Evolutionary conservation across 2,797 vertebrate species (phyloP), one percentile per base, ranked within the genome.

Genomic region (Pitangus sulphuratus): DNA sequence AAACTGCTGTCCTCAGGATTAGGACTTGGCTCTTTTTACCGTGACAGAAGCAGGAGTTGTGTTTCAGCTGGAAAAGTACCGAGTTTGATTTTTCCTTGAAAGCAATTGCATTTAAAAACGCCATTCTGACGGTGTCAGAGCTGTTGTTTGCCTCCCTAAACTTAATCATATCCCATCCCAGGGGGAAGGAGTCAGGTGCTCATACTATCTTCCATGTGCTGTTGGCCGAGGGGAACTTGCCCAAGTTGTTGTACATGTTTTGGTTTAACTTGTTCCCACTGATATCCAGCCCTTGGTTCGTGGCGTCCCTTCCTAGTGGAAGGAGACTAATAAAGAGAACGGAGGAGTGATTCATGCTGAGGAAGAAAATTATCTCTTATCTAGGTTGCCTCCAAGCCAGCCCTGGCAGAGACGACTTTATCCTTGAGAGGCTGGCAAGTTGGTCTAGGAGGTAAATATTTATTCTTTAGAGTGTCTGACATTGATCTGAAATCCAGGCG

Each of bases 381-480:
- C 89, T 93, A 70, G 51, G 70, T 79, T 96, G 82, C 33, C 62
- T 87, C 76, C 91, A 87, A 95, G 79, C 79, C 87, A 76, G 91
- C 84, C 62, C 47, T 84, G 78, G 42, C 68, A 78, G 82, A 64
- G 57, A 72, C 28, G 51, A 62, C 92, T 93, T 94, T 95, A 90
- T 91, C 93, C 95, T 95, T 95, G 86, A 88, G 89, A 91, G 77
- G 75, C 80, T 88, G 90, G 48, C 51, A 93, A 94, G 81, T 95
- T 93, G 87, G 85, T 93, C 77, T 95, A 56, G 85, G 87, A 85
- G 87, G 91, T 95, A 96, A 93, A 96, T 93, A 91, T 95, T 95
- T 92, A 66, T 95, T 78, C 91, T 88, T 75, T 13, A 26, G 77
- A 79, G 95, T 70, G 83, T 90, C 79, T 94, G 93, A 93, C 88